These are phyloP conservation scores for Macquaria ambigua DNA, from an alignment of 2,113 vertebrate genomes.

Conservation along the genomic window DNA sequence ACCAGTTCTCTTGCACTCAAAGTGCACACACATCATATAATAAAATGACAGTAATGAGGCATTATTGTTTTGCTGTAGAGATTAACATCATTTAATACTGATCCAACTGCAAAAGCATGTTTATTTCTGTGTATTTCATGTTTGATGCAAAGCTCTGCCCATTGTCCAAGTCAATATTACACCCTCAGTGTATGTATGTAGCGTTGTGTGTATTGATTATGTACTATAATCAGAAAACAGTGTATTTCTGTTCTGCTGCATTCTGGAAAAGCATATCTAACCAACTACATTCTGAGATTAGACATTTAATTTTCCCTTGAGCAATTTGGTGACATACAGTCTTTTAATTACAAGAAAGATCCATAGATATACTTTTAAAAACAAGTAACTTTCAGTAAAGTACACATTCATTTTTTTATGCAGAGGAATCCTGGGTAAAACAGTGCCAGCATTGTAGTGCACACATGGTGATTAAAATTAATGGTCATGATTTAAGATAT, in stretches of 20 bases:
- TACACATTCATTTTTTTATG: slow-evolving; percentile 3
- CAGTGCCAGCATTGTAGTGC: background rate
- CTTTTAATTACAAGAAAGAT: background rate
- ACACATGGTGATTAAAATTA: slow-evolving; percentile 44
- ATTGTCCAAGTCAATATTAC: slow-evolving; percentile 1
- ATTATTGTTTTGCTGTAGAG: slow-evolving; percentile 2
- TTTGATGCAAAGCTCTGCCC: background rate
- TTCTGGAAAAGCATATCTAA: background rate
- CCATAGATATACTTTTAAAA: background rate
- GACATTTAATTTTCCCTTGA: background rate
- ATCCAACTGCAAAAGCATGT: slow-evolving; percentile 14
- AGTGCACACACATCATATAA: background rate
- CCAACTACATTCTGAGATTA: background rate
- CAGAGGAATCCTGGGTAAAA: slow-evolving; percentile 9
- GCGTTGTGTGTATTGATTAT: slow-evolving; percentile 27
- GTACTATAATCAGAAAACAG: background rate
- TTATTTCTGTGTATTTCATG: background rate
- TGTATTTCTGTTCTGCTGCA: slow-evolving; percentile 8
- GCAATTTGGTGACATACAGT: background rate
- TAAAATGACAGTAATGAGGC: background rate
- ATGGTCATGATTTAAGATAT: slow-evolving; percentile 42
- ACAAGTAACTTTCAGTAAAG: background rate
- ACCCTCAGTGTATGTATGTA: background rate
- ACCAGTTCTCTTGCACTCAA: too few relatives aligned
- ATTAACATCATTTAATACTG: background rate